Evolutionary conservation across 2,888 invertebrate species (phyloP), one percentile per base, ranked within the genome.

Genomic region (Pachymerium ferrugineum): DNA sequence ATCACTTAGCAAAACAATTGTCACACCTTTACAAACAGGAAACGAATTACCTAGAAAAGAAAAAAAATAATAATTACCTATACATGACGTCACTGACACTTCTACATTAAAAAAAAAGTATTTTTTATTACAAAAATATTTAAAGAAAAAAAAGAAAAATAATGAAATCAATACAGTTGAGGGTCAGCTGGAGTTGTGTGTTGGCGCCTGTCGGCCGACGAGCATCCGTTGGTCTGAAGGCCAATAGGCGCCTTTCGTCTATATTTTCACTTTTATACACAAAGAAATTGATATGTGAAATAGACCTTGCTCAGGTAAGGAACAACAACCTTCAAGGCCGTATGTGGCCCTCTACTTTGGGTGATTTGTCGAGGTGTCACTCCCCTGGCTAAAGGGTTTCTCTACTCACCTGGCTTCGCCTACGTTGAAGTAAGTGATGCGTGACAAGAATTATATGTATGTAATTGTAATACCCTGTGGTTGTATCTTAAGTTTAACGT

Each of bases 351-450:
- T 38, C 16, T 38, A 3, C 38, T 38, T 12, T 38, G 38, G 47
- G 47, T 47, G 47, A 47, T 47, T 47, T 47, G 47, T 47, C n/a
- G 47, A 47, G 47, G 47, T 47, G 47, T 47, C 47, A 47, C 47
- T 47, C 47, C 47, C 16, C 47, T 16, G 47, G 47, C 38, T 4
- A 4, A 4, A 1, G 47, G n/a, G 47, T 38, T 38, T 38, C 3
- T 12, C 4, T 12, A 12, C 38, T 4, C 38, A 38, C n/a, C 38
- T 3, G 16, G 5, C 14, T 3, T 38, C 38, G 38, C 47, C 47
- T n/a, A 47, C 47, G 47, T 19, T 16, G 14, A n/a, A 16, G 3
- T 19, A 1, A n/a, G 14, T 14, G 19, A 6, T 16, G 47, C 47
- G 16, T 47, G 47, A 47, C 8, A 19, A 5, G 16, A 47, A 47